Evolutionary conservation across 2,113 vertebrate species (phyloP).

Genomic region (Atherinomorus stipes): DNA sequence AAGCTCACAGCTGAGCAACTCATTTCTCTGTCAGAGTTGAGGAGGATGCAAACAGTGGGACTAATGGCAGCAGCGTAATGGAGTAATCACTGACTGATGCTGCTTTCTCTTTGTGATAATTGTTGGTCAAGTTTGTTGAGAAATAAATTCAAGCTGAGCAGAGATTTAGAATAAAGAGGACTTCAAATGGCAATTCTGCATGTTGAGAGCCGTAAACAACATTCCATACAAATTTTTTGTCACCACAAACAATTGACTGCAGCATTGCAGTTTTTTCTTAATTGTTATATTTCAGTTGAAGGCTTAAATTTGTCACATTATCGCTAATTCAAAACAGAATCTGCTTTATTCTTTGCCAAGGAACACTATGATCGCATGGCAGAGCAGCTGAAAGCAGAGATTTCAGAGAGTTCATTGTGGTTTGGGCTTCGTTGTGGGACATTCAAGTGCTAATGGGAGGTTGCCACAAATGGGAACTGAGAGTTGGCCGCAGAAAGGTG

Average conservation of each 20-base stretch:
- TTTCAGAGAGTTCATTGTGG: slow-evolving; percentile 28
- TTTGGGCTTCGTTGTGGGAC: slow-evolving; percentile 39
- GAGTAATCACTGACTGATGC: slow-evolving; percentile 23
- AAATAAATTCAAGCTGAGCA: neutral
- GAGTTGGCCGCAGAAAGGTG: slow-evolving; percentile 18
- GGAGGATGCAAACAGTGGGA: slow-evolving; percentile 22
- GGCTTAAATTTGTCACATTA: slow-evolving; percentile 1
- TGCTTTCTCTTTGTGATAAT: slow-evolving; percentile 29
- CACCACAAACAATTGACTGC: neutral
- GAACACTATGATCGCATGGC: neutral
- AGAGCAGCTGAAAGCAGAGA: neutral
- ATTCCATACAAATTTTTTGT: neutral
- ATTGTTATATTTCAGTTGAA: neutral
- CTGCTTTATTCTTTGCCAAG: neutral
- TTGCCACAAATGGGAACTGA: slow-evolving; percentile 35
- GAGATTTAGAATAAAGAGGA: neutral
- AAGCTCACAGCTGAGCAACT: slow-evolving; percentile 37
- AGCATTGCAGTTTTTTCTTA: neutral
- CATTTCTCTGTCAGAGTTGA: slow-evolving; percentile 14
- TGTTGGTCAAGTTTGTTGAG: slow-evolving; percentile 11
- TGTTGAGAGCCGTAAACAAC: neutral
- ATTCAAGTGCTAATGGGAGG: slow-evolving; percentile 20
- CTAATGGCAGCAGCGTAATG: slow-evolving; percentile 16
- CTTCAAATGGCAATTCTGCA: neutral
- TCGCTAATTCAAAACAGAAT: slow-evolving; percentile 4